Conservation (phyloP, 1,140 invertebrate genomes). For the Caenorhabditis inopinata region DNA sequence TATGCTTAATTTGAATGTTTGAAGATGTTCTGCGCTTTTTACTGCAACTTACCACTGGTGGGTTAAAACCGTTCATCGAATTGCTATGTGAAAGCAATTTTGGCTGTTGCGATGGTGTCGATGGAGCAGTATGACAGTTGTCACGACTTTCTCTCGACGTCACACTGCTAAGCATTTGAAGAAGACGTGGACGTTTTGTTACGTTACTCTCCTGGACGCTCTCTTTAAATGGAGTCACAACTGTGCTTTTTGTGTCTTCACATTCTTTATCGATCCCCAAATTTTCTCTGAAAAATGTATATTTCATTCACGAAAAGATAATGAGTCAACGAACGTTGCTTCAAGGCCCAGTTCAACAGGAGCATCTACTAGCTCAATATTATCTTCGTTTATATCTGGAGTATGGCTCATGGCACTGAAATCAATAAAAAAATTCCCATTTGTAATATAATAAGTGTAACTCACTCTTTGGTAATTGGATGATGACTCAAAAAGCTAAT, state of each 20-base stretch:
- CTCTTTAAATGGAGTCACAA: neutral
- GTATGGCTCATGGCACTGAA: conserved; percentile 5
- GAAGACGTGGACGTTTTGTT: neutral
- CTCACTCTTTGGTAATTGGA: conserved; percentile 58
- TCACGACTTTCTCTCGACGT: conserved; percentile 14
- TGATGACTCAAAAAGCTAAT: conserved; percentile 59
- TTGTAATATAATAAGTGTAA: neutral
- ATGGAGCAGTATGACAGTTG: conserved; percentile 14
- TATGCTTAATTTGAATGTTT: conserved; percentile 38
- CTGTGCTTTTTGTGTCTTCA: neutral
- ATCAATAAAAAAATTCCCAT: neutral
- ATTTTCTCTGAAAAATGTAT: neutral
- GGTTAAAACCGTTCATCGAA: conserved; percentile 6
- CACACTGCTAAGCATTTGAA: conserved; percentile 3
- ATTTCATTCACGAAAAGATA: neutral
- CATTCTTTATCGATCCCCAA: neutral
- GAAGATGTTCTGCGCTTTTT: neutral
- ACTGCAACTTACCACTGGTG: neutral
- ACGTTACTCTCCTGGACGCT: neutral
- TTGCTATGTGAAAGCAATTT: neutral
- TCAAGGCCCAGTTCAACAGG: neutral
- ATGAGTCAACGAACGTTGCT: neutral
- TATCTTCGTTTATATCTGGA: neutral
- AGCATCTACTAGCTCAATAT: neutral
- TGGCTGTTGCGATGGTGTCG: neutral